Evolutionary conservation across 2,113 vertebrate species (phyloP).

Genomic region (Lipotes vexillifer): DNA sequence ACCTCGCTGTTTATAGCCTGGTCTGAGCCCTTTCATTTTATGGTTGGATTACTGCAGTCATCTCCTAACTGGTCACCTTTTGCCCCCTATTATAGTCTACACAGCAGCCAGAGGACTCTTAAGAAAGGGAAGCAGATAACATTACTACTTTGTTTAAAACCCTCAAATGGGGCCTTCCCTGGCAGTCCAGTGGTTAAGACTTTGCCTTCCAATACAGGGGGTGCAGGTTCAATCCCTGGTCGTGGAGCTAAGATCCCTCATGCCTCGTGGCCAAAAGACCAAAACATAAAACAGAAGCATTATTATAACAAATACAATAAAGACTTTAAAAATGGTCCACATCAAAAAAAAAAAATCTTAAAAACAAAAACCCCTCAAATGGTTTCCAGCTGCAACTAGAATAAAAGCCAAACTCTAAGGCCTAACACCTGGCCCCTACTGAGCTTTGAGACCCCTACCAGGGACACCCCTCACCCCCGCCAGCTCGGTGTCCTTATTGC

Average conservation of each 20-base stretch:
- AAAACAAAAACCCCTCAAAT: not conserved
- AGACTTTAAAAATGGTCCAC: too few relatives aligned
- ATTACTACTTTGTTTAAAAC: not conserved
- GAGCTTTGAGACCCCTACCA: not conserved
- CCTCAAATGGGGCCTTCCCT: not conserved
- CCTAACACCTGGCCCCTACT: not conserved
- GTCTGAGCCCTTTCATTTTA: not conserved
- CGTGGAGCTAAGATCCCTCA: too few relatives aligned
- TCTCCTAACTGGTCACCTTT: not conserved
- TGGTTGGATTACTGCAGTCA: not conserved
- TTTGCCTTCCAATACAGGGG: too few relatives aligned
- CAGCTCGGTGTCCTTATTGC: not conserved
- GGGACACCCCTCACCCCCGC: not conserved
- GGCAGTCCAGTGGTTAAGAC: too few relatives aligned
- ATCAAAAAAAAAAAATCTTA: too few relatives aligned
- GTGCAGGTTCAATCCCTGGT: too few relatives aligned
- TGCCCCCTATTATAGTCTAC: slow-evolving; percentile 7
- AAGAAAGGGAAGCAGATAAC: not conserved
- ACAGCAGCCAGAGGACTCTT: not conserved
- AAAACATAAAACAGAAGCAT: too few relatives aligned
- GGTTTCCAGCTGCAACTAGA: not conserved
- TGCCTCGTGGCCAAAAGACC: too few relatives aligned
- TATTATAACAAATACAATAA: too few relatives aligned
- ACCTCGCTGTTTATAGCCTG: not conserved
- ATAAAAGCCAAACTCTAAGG: not conserved